These are phyloP conservation scores for Oopsacas minuta DNA, from an alignment of 37 sponge, comb jelly and placozoan genomes.

Conservation along the genomic window DNA sequence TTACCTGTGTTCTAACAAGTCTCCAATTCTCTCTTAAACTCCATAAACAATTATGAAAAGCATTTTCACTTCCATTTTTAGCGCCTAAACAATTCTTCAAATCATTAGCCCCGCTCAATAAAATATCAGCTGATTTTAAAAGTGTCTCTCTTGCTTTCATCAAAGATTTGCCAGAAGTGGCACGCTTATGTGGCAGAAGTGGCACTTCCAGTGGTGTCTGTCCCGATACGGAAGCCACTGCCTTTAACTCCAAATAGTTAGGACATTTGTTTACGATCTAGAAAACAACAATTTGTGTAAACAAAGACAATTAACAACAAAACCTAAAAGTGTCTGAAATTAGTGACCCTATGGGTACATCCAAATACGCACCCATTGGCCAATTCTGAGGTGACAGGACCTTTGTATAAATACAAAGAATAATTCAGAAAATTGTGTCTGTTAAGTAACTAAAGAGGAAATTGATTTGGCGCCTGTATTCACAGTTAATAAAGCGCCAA, in stretches of 20 bases:
- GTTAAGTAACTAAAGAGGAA: no score
- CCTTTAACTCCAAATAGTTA: not conserved
- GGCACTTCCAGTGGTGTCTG: not conserved
- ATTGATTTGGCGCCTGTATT: no score
- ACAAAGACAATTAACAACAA: not conserved
- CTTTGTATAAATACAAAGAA: no score
- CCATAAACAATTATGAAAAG: not conserved
- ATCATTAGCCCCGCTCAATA: not conserved
- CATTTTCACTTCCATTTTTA: not conserved
- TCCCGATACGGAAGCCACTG: not conserved
- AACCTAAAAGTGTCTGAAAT: no score
- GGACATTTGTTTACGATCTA: not conserved
- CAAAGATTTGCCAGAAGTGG: not conserved
- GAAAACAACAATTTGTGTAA: not conserved
- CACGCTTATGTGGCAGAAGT: conserved; percentile 3
- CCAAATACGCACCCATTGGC: no score
- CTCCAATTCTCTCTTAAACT: not conserved
- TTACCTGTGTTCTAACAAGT: not conserved
- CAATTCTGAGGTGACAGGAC: no score
- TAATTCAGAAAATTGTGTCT: no score
- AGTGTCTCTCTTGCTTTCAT: not conserved
- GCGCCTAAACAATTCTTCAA: not conserved
- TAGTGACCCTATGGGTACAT: no score
- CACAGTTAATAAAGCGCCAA: no score
- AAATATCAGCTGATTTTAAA: not conserved